Evolutionary conservation across 2,888 invertebrate genomes (phyloP).

Genomic region (Chouioia cunea): DNA sequence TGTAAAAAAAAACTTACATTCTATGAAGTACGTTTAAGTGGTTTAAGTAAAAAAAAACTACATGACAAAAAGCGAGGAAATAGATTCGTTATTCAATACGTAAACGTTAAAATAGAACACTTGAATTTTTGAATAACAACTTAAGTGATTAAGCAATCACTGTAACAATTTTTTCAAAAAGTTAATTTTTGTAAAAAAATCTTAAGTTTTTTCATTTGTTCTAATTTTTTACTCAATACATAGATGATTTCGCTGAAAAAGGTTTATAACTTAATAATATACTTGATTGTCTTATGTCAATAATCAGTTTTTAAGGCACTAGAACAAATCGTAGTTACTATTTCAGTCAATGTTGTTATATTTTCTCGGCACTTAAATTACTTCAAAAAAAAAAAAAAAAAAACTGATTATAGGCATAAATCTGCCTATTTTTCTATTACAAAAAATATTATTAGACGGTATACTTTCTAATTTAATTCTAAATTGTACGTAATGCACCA

Average conservation of each 20-base stretch:
- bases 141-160: slow-evolving; percentile 4
- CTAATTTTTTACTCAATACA: slow-evolving; percentile 3
- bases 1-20: slow-evolving; percentile 34
- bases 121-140: slow-evolving; percentile 21
- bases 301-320: no score
- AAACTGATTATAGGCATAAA: no score
- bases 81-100: slow-evolving; percentile 15
- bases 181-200: background rate
- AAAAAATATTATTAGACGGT: no score
- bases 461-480: no score
- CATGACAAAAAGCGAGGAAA: slow-evolving; percentile 11
- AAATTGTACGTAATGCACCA: no score
- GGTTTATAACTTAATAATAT: background rate
- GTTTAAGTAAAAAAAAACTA: slow-evolving; percentile 29
- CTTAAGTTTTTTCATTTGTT: slow-evolving; percentile 1
- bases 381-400: no score
- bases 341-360: no score
- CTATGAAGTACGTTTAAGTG: slow-evolving; percentile 16
- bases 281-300: no score
- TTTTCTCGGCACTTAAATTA: no score
- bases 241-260: slow-evolving; percentile 20
- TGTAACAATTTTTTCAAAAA: slow-evolving; percentile 16
- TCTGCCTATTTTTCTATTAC: no score
- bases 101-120: slow-evolving; percentile 21
- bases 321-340: no score